Evolutionary conservation across 2,888 invertebrate species (phyloP).

Genomic region (Andrena bicolor): DNA sequence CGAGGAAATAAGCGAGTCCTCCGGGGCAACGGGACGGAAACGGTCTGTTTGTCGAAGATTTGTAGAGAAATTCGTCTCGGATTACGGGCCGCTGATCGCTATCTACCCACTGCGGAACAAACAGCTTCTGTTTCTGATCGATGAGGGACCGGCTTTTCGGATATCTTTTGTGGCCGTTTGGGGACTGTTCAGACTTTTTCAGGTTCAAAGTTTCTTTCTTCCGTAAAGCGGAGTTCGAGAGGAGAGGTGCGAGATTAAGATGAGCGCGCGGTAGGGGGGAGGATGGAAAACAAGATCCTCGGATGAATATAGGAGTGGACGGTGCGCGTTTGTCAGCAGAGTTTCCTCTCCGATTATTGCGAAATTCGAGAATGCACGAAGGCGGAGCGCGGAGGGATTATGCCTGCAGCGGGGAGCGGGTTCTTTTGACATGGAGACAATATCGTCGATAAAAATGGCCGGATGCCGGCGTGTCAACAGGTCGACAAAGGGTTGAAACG

Average conservation of each 20-base stretch:
- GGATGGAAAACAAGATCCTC: too few species aligned
- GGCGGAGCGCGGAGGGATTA: conserved; percentile 41
- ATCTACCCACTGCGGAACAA: not conserved
- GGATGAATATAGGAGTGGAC: too few species aligned
- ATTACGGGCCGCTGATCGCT: conserved; percentile 2
- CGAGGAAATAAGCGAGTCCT: conserved; percentile 5
- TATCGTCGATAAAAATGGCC: conserved; percentile 74
- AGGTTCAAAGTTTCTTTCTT: too few species aligned
- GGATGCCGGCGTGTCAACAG: conserved; percentile 72
- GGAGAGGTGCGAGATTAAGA: too few species aligned
- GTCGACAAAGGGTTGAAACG: conserved; percentile 75
- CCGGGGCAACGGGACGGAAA: conserved; percentile 7
- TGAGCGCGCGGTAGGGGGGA: too few species aligned
- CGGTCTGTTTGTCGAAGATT: not conserved
- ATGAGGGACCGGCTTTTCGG: not conserved
- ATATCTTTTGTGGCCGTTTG: too few species aligned
- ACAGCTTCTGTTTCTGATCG: not conserved
- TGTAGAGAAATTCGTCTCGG: not conserved
- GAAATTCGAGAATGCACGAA: conserved; percentile 47
- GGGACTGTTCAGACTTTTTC: too few species aligned
- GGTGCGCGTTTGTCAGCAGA: too few species aligned
- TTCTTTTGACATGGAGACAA: conserved; percentile 71
- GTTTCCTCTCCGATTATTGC: conserved; percentile 52
- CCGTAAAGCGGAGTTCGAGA: too few species aligned
- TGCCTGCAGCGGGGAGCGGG: not conserved